These are phyloP conservation scores for Percopsis omiscomaycus DNA, from an alignment of 2,797 vertebrate genomes.

Conservation along the genomic window DNA sequence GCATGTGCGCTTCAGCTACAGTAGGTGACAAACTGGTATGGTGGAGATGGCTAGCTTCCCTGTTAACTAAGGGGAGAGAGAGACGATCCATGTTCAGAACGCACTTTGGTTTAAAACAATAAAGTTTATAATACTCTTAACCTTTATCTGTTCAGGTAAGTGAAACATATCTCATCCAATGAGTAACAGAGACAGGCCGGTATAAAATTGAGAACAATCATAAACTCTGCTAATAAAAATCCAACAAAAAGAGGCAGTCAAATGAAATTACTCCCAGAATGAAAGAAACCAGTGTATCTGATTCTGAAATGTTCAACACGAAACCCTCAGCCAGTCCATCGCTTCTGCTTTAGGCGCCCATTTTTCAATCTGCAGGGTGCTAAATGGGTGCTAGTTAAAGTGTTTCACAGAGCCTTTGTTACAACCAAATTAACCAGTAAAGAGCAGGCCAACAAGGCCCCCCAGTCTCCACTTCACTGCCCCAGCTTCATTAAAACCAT, in stretches of 20 bases:
- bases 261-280: constrained; percentile 48
- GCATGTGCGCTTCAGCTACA: constrained; percentile 30
- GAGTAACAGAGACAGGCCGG: constrained; percentile 52
- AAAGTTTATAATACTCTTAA: constrained; percentile 57
- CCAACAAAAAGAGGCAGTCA: constrained; percentile 50
- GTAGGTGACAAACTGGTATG: constrained; percentile 18
- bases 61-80: constrained; percentile 24
- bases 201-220: constrained; percentile 57
- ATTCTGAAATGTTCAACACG: constrained; percentile 35
- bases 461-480: constrained; percentile 56
- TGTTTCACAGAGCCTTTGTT: constrained; percentile 64
- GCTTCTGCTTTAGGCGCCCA: constrained; percentile 55
- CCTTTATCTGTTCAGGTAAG: constrained; percentile 67
- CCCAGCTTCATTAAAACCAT: constrained; percentile 74
- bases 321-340: constrained; percentile 52
- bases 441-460: constrained; percentile 53
- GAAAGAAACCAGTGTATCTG: constrained; percentile 36
- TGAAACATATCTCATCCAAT: constrained; percentile 59
- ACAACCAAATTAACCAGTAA: constrained; percentile 55
- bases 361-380: constrained; percentile 64
- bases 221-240: constrained; percentile 68
- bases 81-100: neutral
- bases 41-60: constrained; percentile 19
- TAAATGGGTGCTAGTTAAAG: constrained; percentile 61
- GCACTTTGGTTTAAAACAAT: constrained; percentile 25